Percentiles rank a stretch among this genome's conserved stretches.
Evolutionary conservation across 2,797 vertebrate genomes (phyloP).

Genomic region (Silurus lanzhouensis): DNA sequence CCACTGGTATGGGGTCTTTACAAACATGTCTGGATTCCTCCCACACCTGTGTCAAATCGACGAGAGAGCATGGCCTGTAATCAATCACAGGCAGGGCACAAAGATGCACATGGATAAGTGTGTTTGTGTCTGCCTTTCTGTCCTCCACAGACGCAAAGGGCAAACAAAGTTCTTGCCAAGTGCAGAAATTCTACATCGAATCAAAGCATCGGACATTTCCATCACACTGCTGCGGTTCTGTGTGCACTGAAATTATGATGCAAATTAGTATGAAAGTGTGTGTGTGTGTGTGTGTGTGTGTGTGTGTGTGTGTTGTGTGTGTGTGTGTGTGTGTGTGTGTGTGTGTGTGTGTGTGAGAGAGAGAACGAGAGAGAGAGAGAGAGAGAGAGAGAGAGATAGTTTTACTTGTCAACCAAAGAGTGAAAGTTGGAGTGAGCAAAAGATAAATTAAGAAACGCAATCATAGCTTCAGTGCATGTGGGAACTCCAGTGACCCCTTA

Average conservation of each 20-base stretch:
- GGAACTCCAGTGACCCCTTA: conserved; percentile 41
- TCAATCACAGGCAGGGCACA: background rate
- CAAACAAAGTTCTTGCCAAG: conserved; percentile 2
- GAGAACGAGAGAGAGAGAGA: conserved; percentile 14
- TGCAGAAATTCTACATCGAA: conserved; percentile 16
- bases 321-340: no score
- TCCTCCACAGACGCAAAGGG: conserved; percentile 5
- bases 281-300: background rate
- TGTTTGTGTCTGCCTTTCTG: background rate
- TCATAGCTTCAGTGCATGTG: conserved; percentile 33
- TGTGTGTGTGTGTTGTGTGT: no score
- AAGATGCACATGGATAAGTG: background rate
- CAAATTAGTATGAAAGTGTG: conserved; percentile 40
- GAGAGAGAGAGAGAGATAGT: background rate
- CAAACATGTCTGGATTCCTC: conserved; percentile 37
- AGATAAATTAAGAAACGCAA: background rate
- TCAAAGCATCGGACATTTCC: conserved; percentile 36
- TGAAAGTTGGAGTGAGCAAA: background rate
- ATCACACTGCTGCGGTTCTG: conserved; percentile 23
- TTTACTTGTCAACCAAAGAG: background rate
- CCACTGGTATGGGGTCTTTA: conserved; percentile 7
- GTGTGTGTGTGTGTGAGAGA: background rate
- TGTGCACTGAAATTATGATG: conserved; percentile 47
- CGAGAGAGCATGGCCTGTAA: background rate
- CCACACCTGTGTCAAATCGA: conserved; percentile 36